A percentile compares a stretch with the other conserved stretches of the same genome.
Conservation (phyloP, 1,140 invertebrate species). For the Scaptomyza hsui region DNA sequence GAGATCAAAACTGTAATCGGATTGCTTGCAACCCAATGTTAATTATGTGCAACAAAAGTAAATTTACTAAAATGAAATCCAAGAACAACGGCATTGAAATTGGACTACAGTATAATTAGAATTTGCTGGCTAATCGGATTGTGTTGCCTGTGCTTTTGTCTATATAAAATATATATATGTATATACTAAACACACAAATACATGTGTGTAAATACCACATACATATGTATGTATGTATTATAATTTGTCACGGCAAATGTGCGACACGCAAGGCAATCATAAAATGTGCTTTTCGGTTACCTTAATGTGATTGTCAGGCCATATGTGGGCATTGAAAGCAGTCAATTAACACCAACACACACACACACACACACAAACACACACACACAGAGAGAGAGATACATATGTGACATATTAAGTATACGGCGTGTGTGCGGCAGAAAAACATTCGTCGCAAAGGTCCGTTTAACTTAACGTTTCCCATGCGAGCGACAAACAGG, state of each 20-base stretch:
- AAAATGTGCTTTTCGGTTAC: conserved; percentile 74
- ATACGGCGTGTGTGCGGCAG: conserved; percentile 37
- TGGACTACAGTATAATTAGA: conserved; percentile 6
- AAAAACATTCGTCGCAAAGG: conserved; percentile 66
- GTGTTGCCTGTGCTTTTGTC: conserved; percentile 10
- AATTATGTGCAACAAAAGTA: neutral
- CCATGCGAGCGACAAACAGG: conserved; percentile 44
- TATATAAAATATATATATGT: conserved; percentile 6
- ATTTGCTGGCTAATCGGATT: conserved; percentile 7
- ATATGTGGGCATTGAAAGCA: conserved; percentile 46
- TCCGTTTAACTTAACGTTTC: conserved; percentile 72
- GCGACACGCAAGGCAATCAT: conserved; percentile 67
- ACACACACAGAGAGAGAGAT: conserved; percentile 7
- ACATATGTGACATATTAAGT: conserved; percentile 29
- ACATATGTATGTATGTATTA: conserved; percentile 10
- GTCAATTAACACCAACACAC: conserved; percentile 68
- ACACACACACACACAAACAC: neutral
- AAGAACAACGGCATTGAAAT: no score
- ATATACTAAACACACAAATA: conserved; percentile 15
- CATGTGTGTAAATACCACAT: conserved; percentile 12
- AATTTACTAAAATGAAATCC: no score
- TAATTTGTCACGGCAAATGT: conserved; percentile 37
- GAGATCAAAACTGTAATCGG: conserved; percentile 24
- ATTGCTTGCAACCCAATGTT: no score
- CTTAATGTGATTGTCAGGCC: conserved; percentile 72